Percentiles rank a stretch among this genome's conserved stretches.
phyloP scores from a whole-genome alignment of 2,888 invertebrate species.

The Drosophila niveifrons region DNA sequence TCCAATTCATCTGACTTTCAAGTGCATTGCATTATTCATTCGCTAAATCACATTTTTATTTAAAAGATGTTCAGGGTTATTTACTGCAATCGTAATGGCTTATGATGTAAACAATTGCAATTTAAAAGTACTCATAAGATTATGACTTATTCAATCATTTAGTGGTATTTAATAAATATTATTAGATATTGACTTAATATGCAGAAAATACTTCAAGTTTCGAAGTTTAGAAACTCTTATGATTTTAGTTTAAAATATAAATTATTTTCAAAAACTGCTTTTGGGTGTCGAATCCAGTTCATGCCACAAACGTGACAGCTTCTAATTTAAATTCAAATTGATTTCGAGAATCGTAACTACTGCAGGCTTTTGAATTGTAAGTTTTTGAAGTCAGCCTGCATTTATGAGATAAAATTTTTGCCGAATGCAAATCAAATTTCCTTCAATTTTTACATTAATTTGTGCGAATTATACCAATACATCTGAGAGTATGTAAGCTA shows the following conservation, averaged over 20 bases:
- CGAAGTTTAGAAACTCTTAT: too few species aligned
- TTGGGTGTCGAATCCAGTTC: background rate
- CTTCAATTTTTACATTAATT: constrained; percentile 55
- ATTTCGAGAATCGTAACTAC: background rate
- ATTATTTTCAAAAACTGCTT: background rate
- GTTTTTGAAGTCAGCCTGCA: constrained; percentile 38
- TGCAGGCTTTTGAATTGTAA: background rate
- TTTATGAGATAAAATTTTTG: constrained; percentile 54
- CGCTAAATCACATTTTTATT: background rate
- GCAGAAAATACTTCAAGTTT: too few species aligned
- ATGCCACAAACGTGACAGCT: background rate
- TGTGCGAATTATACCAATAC: constrained; percentile 41
- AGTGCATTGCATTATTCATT: background rate
- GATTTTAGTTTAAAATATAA: background rate
- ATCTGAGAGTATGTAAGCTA: background rate
- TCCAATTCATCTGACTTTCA: background rate
- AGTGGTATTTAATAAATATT: background rate
- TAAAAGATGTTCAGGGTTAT: too few species aligned
- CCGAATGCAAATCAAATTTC: constrained; percentile 33
- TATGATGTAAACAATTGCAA: too few species aligned
- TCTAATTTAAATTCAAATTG: background rate
- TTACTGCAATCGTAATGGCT: too few species aligned
- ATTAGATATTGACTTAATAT: background rate
- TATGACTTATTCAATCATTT: too few species aligned
- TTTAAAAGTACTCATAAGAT: too few species aligned